These are phyloP conservation scores for Plodia interpunctella DNA, from an alignment of 1,140 invertebrate genomes.

Conservation along the genomic window DNA sequence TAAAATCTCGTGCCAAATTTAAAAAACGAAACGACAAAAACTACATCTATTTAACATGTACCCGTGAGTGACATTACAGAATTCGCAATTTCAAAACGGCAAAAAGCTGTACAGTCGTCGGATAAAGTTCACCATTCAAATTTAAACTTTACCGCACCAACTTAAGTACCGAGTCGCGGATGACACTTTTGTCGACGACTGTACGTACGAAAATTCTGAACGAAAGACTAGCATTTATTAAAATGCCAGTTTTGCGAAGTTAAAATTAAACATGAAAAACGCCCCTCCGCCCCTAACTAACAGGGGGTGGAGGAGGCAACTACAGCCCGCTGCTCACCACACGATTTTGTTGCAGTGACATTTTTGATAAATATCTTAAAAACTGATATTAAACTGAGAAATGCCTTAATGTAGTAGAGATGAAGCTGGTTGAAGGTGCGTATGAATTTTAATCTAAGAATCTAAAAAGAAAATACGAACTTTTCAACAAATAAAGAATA, in stretches of 20 bases:
- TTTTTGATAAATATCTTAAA: too few relatives aligned
- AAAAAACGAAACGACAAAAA: not conserved
- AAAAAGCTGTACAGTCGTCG: not conserved
- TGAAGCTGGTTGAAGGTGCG: too few relatives aligned
- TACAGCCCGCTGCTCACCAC: not conserved
- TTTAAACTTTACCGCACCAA: not conserved
- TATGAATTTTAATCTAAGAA: too few relatives aligned
- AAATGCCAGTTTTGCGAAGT: conserved; percentile 69
- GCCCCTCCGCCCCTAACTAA: conserved; percentile 30
- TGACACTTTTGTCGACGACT: not conserved
- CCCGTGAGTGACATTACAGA: conserved; percentile 1
- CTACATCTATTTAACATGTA: not conserved
- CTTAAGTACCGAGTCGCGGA: not conserved
- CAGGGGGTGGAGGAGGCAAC: conserved; percentile 21
- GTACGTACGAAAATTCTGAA: conserved; percentile 49
- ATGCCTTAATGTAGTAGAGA: too few relatives aligned
- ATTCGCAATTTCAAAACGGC: not conserved
- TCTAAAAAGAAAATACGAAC: too few relatives aligned
- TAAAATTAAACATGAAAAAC: conserved; percentile 77
- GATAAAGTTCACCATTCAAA: not conserved
- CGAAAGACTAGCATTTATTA: conserved; percentile 71
- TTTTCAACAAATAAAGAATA: too few relatives aligned
- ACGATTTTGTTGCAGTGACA: not conserved
- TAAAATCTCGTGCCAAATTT: not conserved
- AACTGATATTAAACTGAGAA: too few relatives aligned